phyloP scores from a whole-genome alignment of 2,113 vertebrate species.

The human (Homo sapiens) region DNA sequence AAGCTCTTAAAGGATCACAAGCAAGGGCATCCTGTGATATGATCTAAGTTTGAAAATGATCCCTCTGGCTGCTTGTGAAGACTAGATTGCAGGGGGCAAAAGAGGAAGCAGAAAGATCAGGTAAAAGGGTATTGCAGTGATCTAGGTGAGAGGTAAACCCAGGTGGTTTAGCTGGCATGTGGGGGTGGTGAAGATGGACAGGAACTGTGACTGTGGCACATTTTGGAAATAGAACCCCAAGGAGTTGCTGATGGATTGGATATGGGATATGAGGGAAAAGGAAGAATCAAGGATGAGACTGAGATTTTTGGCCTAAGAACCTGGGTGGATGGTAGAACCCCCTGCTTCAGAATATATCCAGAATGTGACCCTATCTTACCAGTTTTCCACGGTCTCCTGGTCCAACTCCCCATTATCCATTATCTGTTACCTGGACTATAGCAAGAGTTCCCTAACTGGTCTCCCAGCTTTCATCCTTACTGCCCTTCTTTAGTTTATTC shows the following conservation, averaged over 20 bases:
- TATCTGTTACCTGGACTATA: background rate
- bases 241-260: background rate
- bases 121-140: background rate
- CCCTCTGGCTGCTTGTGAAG: background rate
- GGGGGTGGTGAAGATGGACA: background rate
- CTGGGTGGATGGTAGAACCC: background rate
- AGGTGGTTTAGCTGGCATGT: background rate
- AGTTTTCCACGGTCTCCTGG: background rate
- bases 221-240: background rate
- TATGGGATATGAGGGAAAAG: conserved; percentile 16
- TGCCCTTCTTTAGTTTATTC: background rate
- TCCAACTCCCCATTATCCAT: background rate
- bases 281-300: background rate
- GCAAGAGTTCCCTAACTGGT: background rate
- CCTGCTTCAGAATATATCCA: background rate
- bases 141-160: background rate
- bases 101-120: background rate
- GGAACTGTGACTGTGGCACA: background rate
- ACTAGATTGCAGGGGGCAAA: background rate
- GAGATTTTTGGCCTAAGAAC: conserved; percentile 17
- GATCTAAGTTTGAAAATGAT: background rate
- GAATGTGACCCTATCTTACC: background rate
- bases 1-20: conserved; percentile 12
- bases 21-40: background rate
- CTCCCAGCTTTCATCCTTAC: background rate